Conservation (phyloP, 1,140 invertebrate genomes). For the Physella acuta region DNA sequence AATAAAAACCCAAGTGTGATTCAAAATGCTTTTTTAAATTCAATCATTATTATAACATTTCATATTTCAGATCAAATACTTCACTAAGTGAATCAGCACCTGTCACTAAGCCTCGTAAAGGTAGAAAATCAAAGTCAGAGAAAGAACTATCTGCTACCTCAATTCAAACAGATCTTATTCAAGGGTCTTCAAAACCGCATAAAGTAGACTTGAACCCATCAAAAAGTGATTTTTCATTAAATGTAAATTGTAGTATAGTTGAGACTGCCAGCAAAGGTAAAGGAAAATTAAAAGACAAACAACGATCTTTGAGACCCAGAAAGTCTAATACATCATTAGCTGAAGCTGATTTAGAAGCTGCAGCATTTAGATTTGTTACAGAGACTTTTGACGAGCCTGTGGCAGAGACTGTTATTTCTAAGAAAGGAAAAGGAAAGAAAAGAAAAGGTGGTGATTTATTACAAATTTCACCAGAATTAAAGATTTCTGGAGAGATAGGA, state of each 20-base stretch:
- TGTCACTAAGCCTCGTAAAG: slow-evolving; percentile 2
- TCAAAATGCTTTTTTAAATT: no score
- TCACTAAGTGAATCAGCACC: background rate
- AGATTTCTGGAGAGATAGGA: background rate
- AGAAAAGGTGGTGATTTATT: background rate
- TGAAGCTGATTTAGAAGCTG: slow-evolving; percentile 20
- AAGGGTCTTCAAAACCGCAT: slow-evolving; percentile 9
- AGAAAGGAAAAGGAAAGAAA: slow-evolving; percentile 7
- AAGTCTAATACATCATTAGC: slow-evolving; percentile 11
- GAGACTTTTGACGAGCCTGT: slow-evolving; percentile 10
- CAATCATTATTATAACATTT: no score
- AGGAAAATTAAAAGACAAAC: slow-evolving; percentile 16
- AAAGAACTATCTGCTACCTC: background rate
- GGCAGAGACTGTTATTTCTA: background rate
- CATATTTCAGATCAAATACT: slow-evolving; percentile 14
- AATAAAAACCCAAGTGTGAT: no score
- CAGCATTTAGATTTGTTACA: slow-evolving; percentile 10
- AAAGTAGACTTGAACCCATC: slow-evolving; percentile 1
- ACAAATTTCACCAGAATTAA: background rate
- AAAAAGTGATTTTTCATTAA: background rate
- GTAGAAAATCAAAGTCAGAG: slow-evolving; percentile 1
- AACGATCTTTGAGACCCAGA: slow-evolving; percentile 12
- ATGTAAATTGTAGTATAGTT: background rate
- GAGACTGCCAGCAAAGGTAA: slow-evolving; percentile 6
- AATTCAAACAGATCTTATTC: slow-evolving; percentile 1